Conservation (phyloP, 92 coral and sea anemone genomes). For the Ricordea florida region DNA sequence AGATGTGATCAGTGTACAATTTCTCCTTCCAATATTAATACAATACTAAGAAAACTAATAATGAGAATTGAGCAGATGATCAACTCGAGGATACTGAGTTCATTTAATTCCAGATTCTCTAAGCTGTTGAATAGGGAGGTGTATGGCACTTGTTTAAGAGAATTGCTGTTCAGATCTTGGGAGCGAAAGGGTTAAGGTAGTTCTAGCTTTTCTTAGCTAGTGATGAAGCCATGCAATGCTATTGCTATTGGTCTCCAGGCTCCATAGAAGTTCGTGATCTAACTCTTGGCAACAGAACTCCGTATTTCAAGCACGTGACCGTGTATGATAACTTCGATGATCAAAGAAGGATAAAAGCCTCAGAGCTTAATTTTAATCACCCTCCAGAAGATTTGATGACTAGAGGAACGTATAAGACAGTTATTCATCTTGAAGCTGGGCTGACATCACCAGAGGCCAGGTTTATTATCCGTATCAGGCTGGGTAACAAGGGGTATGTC, state of each 20-base stretch:
- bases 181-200: too few relatives aligned
- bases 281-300: conserved; percentile 82
- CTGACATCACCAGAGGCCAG: conserved; percentile 83
- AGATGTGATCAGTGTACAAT: too few relatives aligned
- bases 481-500: conserved; percentile 83
- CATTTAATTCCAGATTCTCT: too few relatives aligned
- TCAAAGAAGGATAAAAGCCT: conserved; percentile 64
- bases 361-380: conserved; percentile 72
- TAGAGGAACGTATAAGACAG: conserved; percentile 70
- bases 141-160: too few relatives aligned
- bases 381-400: conserved; percentile 81
- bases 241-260: conserved; percentile 27
- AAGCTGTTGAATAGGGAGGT: too few relatives aligned
- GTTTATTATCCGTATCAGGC: conserved; percentile 73
- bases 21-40: too few relatives aligned
- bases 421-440: conserved; percentile 76
- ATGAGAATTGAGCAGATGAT: too few relatives aligned
- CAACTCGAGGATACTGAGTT: too few relatives aligned
- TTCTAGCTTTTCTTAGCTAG: too few relatives aligned
- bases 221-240: too few relatives aligned
- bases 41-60: too few relatives aligned
- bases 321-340: conserved; percentile 75
- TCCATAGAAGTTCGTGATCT: conserved; percentile 77
- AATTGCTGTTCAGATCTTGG: too few relatives aligned
- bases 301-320: conserved; percentile 68